Percentiles rank a stretch among this genome's conserved stretches.
Conservation (phyloP, 2,888 invertebrate species). For the Lymantria monacha region DNA sequence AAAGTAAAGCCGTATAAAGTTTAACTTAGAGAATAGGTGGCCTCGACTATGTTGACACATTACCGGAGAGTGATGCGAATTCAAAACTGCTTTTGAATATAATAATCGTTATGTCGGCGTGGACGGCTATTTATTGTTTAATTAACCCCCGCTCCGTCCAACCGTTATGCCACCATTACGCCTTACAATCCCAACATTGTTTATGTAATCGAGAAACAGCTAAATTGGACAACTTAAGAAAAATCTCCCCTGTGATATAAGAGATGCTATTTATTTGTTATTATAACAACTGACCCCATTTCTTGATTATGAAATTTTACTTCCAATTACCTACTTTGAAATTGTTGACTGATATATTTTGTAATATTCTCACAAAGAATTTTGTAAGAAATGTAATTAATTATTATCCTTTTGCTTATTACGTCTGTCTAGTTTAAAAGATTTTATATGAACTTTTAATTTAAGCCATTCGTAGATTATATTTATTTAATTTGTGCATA, state of each 20-base stretch:
- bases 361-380: not conserved
- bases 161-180: conserved; percentile 52
- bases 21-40: conserved; percentile 26
- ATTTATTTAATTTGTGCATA: no score
- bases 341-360: not conserved
- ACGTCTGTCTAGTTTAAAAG: no score
- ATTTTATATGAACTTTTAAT: no score
- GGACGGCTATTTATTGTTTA: conserved; percentile 77
- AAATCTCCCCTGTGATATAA: conserved; percentile 37
- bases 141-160: conserved; percentile 65
- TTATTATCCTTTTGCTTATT: not conserved
- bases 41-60: conserved; percentile 67
- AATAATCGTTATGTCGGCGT: conserved; percentile 64
- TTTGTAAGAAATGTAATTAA: not conserved
- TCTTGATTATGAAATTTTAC: conserved; percentile 12
- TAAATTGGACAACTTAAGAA: conserved; percentile 63
- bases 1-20: conserved; percentile 10
- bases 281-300: conserved; percentile 13
- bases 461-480: no score
- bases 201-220: conserved; percentile 60
- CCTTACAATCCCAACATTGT: conserved; percentile 54
- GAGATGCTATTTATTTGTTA: conserved; percentile 33
- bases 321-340: conserved; percentile 5
- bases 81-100: conserved; percentile 77
- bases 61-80: conserved; percentile 79